Conservation (phyloP, 2,113 vertebrate species). For the Oreotragus oreotragus region DNA sequence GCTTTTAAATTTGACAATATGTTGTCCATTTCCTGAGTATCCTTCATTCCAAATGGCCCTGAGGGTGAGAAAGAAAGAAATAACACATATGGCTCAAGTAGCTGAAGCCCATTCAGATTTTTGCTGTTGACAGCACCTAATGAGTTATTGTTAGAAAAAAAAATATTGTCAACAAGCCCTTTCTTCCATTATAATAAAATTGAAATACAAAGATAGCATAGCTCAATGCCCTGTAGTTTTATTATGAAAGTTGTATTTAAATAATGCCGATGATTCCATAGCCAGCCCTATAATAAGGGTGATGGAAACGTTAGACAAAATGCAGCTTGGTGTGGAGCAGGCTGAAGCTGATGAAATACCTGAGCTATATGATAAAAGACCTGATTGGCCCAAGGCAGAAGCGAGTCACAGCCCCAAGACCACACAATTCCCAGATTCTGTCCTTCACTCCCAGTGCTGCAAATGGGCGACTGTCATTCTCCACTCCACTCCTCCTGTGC, state of each 20-base stretch:
- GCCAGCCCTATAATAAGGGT: not conserved
- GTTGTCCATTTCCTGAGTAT: slow-evolving; percentile 56
- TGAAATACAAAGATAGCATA: slow-evolving; percentile 21
- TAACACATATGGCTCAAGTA: slow-evolving; percentile 17
- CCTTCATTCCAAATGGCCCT: slow-evolving; percentile 56
- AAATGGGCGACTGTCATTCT: not conserved
- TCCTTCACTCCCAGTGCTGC: not conserved
- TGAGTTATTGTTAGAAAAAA: slow-evolving; percentile 55
- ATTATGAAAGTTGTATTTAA: slow-evolving; percentile 14
- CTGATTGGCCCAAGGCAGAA: not conserved
- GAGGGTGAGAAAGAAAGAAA: slow-evolving; percentile 22
- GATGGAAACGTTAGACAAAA: not conserved
- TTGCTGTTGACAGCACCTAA: slow-evolving; percentile 61
- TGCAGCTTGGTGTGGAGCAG: not conserved
- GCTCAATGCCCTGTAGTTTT: slow-evolving; percentile 19
- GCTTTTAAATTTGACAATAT: slow-evolving; percentile 59
- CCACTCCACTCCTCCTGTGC: not conserved
- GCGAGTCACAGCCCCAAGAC: not conserved
- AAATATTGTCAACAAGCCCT: slow-evolving; percentile 39
- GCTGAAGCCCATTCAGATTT: slow-evolving; percentile 55
- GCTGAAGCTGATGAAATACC: not conserved
- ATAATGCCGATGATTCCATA: not conserved
- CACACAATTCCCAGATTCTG: not conserved
- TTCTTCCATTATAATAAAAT: slow-evolving; percentile 51
- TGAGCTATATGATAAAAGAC: not conserved